phyloP scores from a whole-genome alignment of 2,888 invertebrate species.

The Galeruca laticollis region DNA sequence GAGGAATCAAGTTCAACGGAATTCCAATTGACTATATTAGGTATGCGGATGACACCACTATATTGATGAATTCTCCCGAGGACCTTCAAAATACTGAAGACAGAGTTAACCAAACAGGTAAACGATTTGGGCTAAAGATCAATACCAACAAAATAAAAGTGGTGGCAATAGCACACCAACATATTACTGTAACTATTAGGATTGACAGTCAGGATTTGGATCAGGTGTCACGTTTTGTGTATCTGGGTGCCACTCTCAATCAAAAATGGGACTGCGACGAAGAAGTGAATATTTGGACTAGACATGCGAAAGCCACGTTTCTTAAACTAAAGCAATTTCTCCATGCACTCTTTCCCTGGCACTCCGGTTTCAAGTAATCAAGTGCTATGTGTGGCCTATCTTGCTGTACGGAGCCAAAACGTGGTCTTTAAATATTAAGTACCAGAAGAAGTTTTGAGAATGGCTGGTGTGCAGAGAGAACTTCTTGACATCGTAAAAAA shows the following conservation, averaged over 20 bases:
- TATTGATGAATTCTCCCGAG: not conserved
- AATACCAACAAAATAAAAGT: not conserved
- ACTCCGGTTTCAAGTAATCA: not conserved
- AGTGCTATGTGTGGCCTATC: not conserved
- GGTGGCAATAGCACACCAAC: too few species aligned
- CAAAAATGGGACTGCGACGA: not conserved
- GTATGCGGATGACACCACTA: not conserved
- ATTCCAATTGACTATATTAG: not conserved
- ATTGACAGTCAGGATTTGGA: too few species aligned
- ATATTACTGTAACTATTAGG: too few species aligned
- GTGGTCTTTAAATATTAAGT: too few species aligned
- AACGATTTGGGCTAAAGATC: not conserved
- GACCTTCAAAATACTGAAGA: too few species aligned
- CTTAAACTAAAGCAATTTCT: not conserved
- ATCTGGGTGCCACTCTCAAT: too few species aligned
- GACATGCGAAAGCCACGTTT: not conserved
- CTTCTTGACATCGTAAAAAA: too few species aligned
- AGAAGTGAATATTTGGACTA: not conserved
- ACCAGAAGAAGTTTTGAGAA: too few species aligned
- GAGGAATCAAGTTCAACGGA: not conserved
- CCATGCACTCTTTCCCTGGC: not conserved
- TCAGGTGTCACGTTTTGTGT: not conserved
- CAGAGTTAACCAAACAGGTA: not conserved
- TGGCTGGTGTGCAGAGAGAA: too few species aligned
- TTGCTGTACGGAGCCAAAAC: not conserved